Evolutionary conservation across 2,113 vertebrate species (phyloP), one percentile per base, ranked within the genome.

Genomic region (Gallinago jamesoni): DNA sequence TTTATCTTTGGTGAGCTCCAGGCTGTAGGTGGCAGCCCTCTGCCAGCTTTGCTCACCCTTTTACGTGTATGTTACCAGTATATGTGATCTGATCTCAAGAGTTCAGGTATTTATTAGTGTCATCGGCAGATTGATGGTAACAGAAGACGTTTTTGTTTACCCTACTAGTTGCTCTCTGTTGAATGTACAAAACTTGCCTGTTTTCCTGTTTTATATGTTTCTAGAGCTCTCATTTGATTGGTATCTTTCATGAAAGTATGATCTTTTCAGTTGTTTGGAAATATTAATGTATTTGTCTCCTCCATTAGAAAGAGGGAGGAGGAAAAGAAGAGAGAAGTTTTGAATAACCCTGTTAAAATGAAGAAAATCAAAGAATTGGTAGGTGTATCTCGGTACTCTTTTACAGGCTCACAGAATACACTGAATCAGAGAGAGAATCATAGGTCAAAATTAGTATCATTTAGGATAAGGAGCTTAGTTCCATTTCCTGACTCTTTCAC

Each of bases 321-420:
- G 64, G 99, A 99, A 57, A 99, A 99, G 97, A 99, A 99, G 95
- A 99, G 99, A 95, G 99, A 99, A 63, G 98, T 99, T 64, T 84
- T 99, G 75, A 99, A 99, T 33, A 99, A 99, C 79, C 99, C 99
- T 6, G 99, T 99, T 55, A 99, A 99, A 97, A 99, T 99, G 99
- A 99, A 98, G 98, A 99, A 99, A 95, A 99, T 99, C 92, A 99
- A 99, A 97, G 98, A 98, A 86, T 93, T 99, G 99, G 99, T 99
- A 97, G 96, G 98, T 96, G 27, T 12, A 28, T 11, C 16, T 37
- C 69, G 8, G 96, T 64, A 9, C 7, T 45, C 14, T n/a, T 60
- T 70, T n/a, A 28, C 43, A 68, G 31, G 47, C 23, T 37, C 14
- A 30, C 24, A 41, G 31, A 82, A 86, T 4, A 12, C n/a, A 5